Evolutionary conservation across 2,888 invertebrate species (phyloP), one percentile per base, ranked within the genome.

Genomic region (Pollenia amentaria): DNA sequence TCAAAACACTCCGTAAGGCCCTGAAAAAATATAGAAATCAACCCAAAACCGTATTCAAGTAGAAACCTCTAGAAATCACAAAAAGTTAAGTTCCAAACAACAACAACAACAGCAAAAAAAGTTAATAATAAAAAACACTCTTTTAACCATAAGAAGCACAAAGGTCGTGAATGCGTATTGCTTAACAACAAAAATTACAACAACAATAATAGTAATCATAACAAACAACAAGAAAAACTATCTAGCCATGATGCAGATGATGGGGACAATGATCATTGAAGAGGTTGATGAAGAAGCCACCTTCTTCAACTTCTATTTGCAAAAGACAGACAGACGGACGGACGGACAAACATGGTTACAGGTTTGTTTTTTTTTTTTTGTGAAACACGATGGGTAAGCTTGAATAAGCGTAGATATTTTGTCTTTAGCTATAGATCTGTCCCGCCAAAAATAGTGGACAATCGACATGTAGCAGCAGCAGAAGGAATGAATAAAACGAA

Each of bases 161-260:
- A 87, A 87, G 87, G 87, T 87, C 85, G 85, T 87, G 87, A 84
- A 84, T 87, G 87, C 87, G 84, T 87, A 84, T 85, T 84, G 87
- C 84, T 79, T 75, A 84, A 87, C 87, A 84, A 77, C 85, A 65
- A 75, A 38, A 67, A 51, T 18, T 44, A 57, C 38, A 77, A 29
- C 57, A 60, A 14, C 73, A 73, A 60, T 55, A 67, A 62, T 42
- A 72, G 72, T 29, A 51, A 67, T 44, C 64, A 80, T 53, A 64
- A 73, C 67, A 70, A 67, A 11, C n/a, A 79, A 76, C 11, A 53
- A 48, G 42, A 65, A 53, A 64, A 67, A 64, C 76, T 44, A 83
- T 51, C 57, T 16, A 53, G 48, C 76, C 76, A 70, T 70, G 44
- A 62, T 85, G 75, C 70, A 65, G 69, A 73, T 73, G 81, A 79